Conservation (phyloP, 2,797 vertebrate genomes). For the Ptychobarbus kaznakovi region DNA sequence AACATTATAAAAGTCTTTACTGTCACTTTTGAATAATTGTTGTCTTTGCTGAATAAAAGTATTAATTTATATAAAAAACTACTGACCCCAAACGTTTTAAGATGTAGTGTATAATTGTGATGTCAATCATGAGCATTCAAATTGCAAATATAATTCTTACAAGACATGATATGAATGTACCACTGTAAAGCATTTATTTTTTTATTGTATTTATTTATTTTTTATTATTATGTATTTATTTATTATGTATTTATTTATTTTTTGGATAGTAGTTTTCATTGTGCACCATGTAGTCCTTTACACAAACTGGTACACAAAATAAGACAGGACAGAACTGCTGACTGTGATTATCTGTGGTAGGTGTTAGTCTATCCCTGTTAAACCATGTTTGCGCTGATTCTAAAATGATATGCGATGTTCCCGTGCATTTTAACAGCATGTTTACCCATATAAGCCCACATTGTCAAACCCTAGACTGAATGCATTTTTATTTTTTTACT, state of each 20-base stretch:
- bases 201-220: too few relatives aligned
- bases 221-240: too few relatives aligned
- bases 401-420: constrained; percentile 2
- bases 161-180: not conserved
- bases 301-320: not conserved
- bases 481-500: not conserved
- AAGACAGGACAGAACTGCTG: not conserved
- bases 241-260: too few relatives aligned
- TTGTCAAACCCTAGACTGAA: not conserved
- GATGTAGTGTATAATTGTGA: not conserved
- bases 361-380: not conserved
- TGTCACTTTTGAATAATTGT: too few relatives aligned
- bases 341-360: not conserved
- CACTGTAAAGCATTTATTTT: not conserved
- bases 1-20: too few relatives aligned
- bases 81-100: too few relatives aligned
- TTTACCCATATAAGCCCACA: not conserved
- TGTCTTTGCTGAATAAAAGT: too few relatives aligned
- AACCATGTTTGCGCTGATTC: not conserved
- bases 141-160: not conserved
- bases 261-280: not conserved
- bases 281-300: too few relatives aligned
- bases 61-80: too few relatives aligned
- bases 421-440: not conserved
- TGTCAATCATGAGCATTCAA: not conserved